These are phyloP conservation scores for Reinhardtius hippoglossoides DNA, from an alignment of 2,113 vertebrate species.

Conservation along the genomic window DNA sequence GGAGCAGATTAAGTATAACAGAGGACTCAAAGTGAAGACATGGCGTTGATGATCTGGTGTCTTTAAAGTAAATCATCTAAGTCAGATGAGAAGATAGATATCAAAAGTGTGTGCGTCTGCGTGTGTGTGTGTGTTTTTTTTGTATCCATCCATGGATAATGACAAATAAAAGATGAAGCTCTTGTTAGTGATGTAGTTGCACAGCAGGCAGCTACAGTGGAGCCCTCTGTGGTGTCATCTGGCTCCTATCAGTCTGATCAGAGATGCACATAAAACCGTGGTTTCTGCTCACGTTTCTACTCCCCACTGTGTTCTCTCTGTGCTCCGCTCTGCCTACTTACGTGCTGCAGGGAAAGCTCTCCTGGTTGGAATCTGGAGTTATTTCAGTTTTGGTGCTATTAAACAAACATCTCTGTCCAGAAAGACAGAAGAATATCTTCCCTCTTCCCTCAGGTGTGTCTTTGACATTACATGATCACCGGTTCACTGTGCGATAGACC, in stretches of 20 bases:
- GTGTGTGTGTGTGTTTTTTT: background rate
- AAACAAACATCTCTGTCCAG: background rate
- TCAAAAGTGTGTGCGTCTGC: background rate
- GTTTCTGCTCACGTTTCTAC: no score
- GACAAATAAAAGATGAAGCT: background rate
- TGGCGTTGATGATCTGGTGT: background rate
- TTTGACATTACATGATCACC: background rate
- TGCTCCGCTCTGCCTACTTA: background rate
- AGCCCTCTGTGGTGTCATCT: background rate
- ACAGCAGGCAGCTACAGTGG: background rate
- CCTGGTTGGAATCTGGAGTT: background rate
- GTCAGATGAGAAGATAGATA: background rate
- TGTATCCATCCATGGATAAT: background rate
- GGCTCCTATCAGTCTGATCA: no score
- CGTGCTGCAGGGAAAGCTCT: background rate
- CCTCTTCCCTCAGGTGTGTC: background rate
- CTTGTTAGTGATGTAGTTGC: background rate
- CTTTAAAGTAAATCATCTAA: background rate
- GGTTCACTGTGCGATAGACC: background rate
- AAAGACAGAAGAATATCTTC: background rate
- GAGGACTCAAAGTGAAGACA: background rate
- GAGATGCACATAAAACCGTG: no score
- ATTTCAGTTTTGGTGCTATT: background rate
- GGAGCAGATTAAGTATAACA: background rate
- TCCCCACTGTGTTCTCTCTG: background rate